A percentile compares a stretch with the other conserved stretches of the same genome.
These are phyloP conservation scores for Halichondria panicea DNA, from an alignment of 37 sponge, comb jelly and placozoan genomes.

Conservation along the genomic window DNA sequence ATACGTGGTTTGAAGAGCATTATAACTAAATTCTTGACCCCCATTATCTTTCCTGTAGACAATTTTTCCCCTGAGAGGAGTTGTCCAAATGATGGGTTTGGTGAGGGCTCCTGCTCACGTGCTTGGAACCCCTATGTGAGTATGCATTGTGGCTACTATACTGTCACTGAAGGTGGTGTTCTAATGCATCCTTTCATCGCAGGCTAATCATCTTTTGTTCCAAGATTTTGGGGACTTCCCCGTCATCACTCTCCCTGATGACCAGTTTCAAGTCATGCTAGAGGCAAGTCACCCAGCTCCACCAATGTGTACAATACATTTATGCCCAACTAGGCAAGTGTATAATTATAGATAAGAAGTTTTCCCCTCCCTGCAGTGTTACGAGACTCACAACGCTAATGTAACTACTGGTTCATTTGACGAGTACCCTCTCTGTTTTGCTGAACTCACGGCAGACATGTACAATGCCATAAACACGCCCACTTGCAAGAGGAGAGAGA, in stretches of 20 bases:
- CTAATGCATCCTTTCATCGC: too few relatives aligned
- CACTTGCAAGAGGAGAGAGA: conserved; percentile 64
- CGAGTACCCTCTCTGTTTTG: conserved; percentile 70
- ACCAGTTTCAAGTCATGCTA: conserved; percentile 12
- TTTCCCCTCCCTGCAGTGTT: conserved; percentile 31
- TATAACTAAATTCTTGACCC: too few relatives aligned
- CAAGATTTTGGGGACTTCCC: conserved; percentile 72
- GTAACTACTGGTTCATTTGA: background rate
- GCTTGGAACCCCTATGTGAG: background rate
- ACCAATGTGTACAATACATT: background rate
- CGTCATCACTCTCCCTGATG: conserved; percentile 33
- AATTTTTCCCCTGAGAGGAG: conserved; percentile 30
- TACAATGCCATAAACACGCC: conserved; percentile 26
- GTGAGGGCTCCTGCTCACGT: background rate
- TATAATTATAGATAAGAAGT: conserved; percentile 6
- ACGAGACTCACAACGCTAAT: conserved; percentile 19
- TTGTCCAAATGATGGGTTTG: conserved; percentile 38
- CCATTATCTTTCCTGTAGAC: too few relatives aligned
- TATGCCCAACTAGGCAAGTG: conserved; percentile 8
- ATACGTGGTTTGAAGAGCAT: too few relatives aligned
- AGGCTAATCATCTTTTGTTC: conserved; percentile 51
- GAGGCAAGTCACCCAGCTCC: conserved; percentile 2
- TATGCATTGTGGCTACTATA: background rate
- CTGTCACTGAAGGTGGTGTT: too few relatives aligned
- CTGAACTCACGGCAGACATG: conserved; percentile 66